Conservation (phyloP, 2,113 vertebrate genomes). For the Gallinago undulata region DNA sequence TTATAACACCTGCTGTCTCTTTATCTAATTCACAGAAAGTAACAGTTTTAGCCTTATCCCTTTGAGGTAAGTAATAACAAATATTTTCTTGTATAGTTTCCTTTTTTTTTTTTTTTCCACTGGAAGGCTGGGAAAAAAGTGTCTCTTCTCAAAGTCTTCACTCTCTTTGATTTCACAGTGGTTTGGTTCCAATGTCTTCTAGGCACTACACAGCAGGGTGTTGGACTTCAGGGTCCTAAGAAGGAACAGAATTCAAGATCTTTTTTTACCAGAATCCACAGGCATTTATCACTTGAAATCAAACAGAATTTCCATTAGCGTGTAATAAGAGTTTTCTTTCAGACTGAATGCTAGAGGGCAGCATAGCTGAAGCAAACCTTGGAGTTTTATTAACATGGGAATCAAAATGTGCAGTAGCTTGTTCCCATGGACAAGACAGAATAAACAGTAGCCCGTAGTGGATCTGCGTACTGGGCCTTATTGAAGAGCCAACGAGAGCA, state of each 20-base stretch:
- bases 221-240: not conserved
- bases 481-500: not conserved
- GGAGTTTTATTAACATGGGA: not conserved
- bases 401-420: not conserved
- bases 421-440: not conserved
- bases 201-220: not conserved
- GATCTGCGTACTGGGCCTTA: not conserved
- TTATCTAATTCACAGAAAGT: not conserved
- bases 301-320: not conserved
- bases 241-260: not conserved
- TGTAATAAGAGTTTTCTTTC: not conserved
- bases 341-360: constrained; percentile 1
- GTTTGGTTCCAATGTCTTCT: not conserved
- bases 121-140: not conserved
- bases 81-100: not conserved
- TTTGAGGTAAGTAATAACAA: not conserved
- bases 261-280: not conserved
- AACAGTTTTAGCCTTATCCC: not conserved
- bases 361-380: not conserved
- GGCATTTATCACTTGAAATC: not conserved
- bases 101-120: not conserved
- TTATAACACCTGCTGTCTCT: not conserved
- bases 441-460: not conserved
- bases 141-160: not conserved
- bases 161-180: not conserved